A percentile compares a stretch with the other conserved stretches of the same genome.
Evolutionary conservation across 2,888 invertebrate species (phyloP).

Genomic region (Caenorhabditis auriculariae): DNA sequence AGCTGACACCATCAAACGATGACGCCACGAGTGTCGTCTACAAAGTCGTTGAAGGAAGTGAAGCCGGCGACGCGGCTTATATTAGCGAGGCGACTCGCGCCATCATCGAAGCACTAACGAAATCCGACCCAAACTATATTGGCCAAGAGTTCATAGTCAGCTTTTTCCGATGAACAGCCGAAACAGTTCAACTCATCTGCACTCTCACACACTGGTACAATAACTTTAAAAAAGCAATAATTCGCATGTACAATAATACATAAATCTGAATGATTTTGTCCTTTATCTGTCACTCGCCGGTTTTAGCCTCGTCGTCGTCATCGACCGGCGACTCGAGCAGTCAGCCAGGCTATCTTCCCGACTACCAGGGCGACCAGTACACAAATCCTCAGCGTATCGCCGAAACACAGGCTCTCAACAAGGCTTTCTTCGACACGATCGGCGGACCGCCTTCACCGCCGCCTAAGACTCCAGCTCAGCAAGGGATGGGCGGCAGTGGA

Average conservation of each 20-base stretch:
- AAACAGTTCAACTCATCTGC: neutral
- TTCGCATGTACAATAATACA: too few species aligned
- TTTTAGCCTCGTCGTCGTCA: constrained; percentile 7
- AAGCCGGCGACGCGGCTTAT: constrained; percentile 2
- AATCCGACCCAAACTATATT: constrained; percentile 16
- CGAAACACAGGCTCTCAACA: constrained; percentile 52
- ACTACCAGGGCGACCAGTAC: constrained; percentile 56
- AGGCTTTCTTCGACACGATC: constrained; percentile 50
- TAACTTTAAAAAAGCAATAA: neutral
- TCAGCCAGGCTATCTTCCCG: constrained; percentile 56
- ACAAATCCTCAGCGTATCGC: constrained; percentile 51
- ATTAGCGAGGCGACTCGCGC: constrained; percentile 22
- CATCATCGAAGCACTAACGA: constrained; percentile 19
- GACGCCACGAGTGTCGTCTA: constrained; percentile 4
- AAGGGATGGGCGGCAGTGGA: constrained; percentile 24
- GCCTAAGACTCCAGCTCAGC: constrained; percentile 35
- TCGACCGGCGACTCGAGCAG: constrained; percentile 10
- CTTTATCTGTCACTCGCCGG: constrained; percentile 3
- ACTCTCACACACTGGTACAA: neutral
- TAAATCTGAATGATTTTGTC: neutral
- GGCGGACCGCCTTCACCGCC: constrained; percentile 51
- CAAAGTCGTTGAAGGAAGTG: neutral
- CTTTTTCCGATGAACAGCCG: constrained; percentile 5
- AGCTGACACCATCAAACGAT: neutral
- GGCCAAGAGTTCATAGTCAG: constrained; percentile 17